A percentile compares a stretch with the other conserved stretches of the same genome.
These are phyloP conservation scores for Notothenia coriiceps DNA, from an alignment of 2,113 vertebrate genomes.

Conservation along the genomic window DNA sequence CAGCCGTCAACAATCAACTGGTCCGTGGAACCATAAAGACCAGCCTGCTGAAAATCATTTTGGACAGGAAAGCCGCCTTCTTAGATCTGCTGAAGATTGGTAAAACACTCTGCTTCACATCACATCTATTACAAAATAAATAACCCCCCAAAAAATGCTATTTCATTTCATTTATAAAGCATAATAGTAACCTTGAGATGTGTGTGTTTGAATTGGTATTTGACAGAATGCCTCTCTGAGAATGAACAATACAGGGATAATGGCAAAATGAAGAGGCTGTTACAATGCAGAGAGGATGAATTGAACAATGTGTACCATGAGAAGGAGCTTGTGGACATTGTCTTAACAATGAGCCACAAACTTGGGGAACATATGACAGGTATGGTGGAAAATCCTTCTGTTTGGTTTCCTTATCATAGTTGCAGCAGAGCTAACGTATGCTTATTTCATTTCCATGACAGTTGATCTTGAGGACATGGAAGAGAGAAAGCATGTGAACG, in stretches of 20 bases:
- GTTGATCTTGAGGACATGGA: conserved; percentile 83
- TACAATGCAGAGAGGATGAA: conserved; percentile 81
- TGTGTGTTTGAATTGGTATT: conserved; percentile 1
- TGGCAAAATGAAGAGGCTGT: conserved; percentile 69
- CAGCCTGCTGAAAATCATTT: conserved; percentile 82
- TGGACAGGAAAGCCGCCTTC: conserved; percentile 70
- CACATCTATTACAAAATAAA: background rate
- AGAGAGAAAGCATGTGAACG: conserved; percentile 61
- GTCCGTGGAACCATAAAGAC: conserved; percentile 75
- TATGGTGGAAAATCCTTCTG: conserved; percentile 53
- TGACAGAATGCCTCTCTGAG: conserved; percentile 79
- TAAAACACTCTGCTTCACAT: conserved; percentile 60
- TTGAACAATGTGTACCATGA: conserved; percentile 77
- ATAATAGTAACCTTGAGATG: background rate
- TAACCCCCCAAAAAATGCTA: background rate
- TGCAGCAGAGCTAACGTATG: background rate
- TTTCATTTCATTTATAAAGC: background rate
- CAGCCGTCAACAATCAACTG: conserved; percentile 55
- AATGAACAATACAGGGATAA: conserved; percentile 64
- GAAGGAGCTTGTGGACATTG: conserved; percentile 77
- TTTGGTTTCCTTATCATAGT: background rate
- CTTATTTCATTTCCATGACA: conserved; percentile 59
- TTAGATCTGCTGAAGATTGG: conserved; percentile 84
- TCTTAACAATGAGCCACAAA: conserved; percentile 86
- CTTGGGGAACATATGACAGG: conserved; percentile 84